Conservation (phyloP, 2,888 invertebrate genomes). For the Caenorhabditis japonica region DNA sequence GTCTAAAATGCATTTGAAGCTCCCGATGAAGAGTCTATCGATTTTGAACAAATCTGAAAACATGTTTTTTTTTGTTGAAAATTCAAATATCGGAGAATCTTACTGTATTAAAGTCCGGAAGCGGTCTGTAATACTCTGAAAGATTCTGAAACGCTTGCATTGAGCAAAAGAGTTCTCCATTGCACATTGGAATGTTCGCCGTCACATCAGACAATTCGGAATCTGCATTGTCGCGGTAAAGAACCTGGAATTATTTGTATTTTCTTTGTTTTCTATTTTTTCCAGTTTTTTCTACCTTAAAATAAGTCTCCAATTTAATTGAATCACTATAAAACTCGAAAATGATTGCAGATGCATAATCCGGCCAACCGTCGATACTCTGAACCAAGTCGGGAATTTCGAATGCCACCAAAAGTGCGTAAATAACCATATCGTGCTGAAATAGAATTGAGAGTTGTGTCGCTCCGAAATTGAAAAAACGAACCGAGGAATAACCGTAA, state of each 20-base stretch:
- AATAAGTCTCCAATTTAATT: constrained; percentile 7
- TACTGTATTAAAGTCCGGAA: constrained; percentile 32
- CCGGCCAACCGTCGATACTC: constrained; percentile 50
- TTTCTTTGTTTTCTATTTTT: neutral
- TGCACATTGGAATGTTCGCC: constrained; percentile 7
- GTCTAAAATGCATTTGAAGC: too few species aligned
- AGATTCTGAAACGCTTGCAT: constrained; percentile 10
- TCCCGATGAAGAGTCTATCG: too few species aligned
- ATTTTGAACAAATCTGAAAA: too few species aligned
- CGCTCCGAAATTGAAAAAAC: neutral
- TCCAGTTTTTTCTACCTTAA: constrained; percentile 27
- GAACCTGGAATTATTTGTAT: constrained; percentile 34
- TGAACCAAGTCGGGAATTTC: constrained; percentile 33
- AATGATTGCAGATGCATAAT: constrained; percentile 48
- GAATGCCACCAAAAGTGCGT: constrained; percentile 53
- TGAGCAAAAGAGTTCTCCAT: constrained; percentile 11
- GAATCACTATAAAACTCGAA: constrained; percentile 55
- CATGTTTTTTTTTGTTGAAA: too few species aligned
- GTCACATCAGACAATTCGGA: constrained; percentile 38
- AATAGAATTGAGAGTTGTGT: constrained; percentile 2
- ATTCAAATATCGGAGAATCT: too few species aligned
- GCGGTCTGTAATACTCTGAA: neutral
- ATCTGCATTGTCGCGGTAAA: constrained; percentile 47
- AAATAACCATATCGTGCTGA: constrained; percentile 58
- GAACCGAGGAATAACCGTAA: constrained; percentile 61